Conservation (phyloP, 2,888 invertebrate species). For the Tryphoninae sp. region DNA sequence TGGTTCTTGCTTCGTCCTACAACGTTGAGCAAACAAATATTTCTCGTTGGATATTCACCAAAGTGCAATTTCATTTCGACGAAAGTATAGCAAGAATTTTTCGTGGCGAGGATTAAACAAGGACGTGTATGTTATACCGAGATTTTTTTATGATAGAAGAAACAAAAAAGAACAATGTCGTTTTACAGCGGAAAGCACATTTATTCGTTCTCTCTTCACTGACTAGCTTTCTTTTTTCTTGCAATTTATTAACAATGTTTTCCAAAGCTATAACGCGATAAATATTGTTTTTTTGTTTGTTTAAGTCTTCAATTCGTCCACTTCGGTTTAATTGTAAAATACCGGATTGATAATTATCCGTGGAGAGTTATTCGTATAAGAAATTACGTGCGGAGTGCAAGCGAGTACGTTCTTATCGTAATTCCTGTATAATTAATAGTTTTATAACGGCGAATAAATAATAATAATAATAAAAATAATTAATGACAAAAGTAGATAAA, state of each 20-base stretch:
- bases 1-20: background rate
- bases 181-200: conserved; percentile 62
- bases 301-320: conserved; percentile 54
- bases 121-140: background rate
- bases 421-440: background rate
- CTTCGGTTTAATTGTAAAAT: conserved; percentile 42
- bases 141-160: conserved; percentile 14
- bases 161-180: conserved; percentile 10
- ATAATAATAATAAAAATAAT: conserved; percentile 7
- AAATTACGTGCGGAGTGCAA: conserved; percentile 12
- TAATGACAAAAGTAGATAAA: no score
- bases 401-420: conserved; percentile 16
- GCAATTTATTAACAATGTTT: conserved; percentile 63
- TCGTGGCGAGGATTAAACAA: conserved; percentile 15
- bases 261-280: conserved; percentile 53
- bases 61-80: conserved; percentile 16
- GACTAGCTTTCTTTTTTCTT: conserved; percentile 60
- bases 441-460: conserved; percentile 43
- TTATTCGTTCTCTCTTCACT: conserved; percentile 65
- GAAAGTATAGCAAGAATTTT: conserved; percentile 12
- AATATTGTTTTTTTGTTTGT: conserved; percentile 43
- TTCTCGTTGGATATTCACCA: conserved; percentile 8
- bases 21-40: conserved; percentile 51
- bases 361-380: background rate
- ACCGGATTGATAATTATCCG: conserved; percentile 31